Evolutionary conservation across 2,888 invertebrate genomes (phyloP), one percentile per base, ranked within the genome.

Genomic region (Drosophila recens): DNA sequence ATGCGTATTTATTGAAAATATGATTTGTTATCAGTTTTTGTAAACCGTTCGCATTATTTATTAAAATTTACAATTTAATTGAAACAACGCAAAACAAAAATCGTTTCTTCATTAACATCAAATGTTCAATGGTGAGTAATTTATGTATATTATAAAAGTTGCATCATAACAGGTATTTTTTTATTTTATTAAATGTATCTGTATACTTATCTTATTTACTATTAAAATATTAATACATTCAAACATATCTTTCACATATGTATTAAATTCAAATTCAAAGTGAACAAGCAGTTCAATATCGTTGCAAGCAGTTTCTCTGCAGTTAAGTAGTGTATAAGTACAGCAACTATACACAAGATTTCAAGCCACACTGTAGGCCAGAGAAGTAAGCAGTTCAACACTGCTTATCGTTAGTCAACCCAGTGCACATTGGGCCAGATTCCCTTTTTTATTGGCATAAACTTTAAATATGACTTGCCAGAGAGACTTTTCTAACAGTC

Each of bases 1-100:
- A 63, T 80, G 61, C 83, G 76, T 88, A 87, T 90, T 88, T 90
- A 90, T 88, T 85, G 72, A 85, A 88, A 80, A 88, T 88, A 82
- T 82, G 87, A 82, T 87, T 89, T 89, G 88, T 89, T 89, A 90
- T 87, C 85, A 90, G 87, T 88, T 90, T 80, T 90, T 82, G 85
- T 88, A 89, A 87, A 87, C 76, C 78, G 79, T 87, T 80, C 64
- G 76, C 82, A 85, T 87, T 89, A 89, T 89, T 89, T 88, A 88
- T 90, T 90, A 79, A 82, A 82, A 77, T 84, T 75, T 84, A 80
- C 73, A 71, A 75, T 77, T 58, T 75, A 78, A 75, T 75, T 78
- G 62, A 70, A 66, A 54, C 38, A 53, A 43, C 43, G 65, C 58
- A 52, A 15, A 52, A 33, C 2, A 33, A n/a, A 40, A 17, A 13